Percentiles rank a stretch among this genome's conserved stretches.
phyloP scores from a whole-genome alignment of 1,140 invertebrate species.

The Periplaneta americana region DNA sequence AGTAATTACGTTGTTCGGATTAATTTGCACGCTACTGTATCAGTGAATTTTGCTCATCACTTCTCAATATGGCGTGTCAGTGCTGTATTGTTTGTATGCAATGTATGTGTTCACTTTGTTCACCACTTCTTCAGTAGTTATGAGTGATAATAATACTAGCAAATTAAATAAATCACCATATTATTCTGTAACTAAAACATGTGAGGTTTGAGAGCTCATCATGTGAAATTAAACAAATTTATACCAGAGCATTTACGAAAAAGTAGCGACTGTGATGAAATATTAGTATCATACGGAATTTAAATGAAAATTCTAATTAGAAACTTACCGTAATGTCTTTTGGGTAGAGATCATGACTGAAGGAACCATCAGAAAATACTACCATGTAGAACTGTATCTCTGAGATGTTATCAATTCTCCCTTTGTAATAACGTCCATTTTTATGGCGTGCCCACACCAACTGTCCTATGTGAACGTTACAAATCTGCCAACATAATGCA shows the following conservation, averaged over 20 bases:
- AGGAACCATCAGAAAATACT: conserved; percentile 59
- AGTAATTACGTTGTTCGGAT: no score
- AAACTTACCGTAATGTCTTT: conserved; percentile 42
- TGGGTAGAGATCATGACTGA: conserved; percentile 52
- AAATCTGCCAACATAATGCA: conserved; percentile 22
- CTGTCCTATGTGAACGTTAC: conserved; percentile 34
- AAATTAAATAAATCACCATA: not conserved
- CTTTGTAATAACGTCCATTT: conserved; percentile 56
- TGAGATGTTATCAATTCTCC: conserved; percentile 43
- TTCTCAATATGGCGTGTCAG: no score
- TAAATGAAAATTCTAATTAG: not conserved
- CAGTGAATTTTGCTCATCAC: no score
- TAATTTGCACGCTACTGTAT: no score
- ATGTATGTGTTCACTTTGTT: no score
- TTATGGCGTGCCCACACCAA: conserved; percentile 56
- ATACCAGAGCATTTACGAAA: conserved; percentile 9
- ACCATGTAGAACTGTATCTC: conserved; percentile 51
- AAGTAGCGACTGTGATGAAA: not conserved
- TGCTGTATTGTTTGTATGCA: no score
- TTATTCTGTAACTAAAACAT: conserved; percentile 17
- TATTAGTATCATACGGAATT: not conserved
- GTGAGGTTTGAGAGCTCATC: conserved; percentile 8
- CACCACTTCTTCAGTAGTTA: no score
- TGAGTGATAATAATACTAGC: not conserved
- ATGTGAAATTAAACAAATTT: conserved; percentile 14